A percentile compares a stretch with the other conserved stretches of the same genome.
These are phyloP conservation scores for Sinocyclocheilus anshuiensis DNA, from an alignment of 2,113 vertebrate species.

Conservation along the genomic window DNA sequence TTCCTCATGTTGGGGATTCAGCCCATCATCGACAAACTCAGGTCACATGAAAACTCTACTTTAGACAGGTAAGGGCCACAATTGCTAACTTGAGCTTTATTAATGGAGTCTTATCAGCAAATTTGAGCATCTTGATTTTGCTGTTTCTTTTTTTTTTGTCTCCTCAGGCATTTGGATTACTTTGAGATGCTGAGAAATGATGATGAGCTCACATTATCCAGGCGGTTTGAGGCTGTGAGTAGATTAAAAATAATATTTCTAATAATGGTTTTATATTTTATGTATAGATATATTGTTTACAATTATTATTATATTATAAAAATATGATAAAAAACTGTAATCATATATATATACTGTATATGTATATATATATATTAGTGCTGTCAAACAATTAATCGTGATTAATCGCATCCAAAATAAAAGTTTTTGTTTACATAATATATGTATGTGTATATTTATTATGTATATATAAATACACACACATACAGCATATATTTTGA, in stretches of 20 bases:
- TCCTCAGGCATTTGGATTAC: conserved; percentile 93
- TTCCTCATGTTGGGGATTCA: conserved; percentile 99
- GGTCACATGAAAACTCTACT: conserved; percentile 95
- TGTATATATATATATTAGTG: too few species aligned
- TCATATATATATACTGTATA: too few species aligned
- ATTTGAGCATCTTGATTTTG: neutral
- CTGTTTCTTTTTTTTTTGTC: conserved; percentile 2
- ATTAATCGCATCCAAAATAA: too few species aligned
- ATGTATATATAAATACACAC: too few species aligned
- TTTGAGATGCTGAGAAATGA: conserved; percentile 99
- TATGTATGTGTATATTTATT: too few species aligned
- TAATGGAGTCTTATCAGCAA: neutral
- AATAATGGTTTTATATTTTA: neutral
- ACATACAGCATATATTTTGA: too few species aligned
- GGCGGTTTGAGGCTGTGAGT: conserved; percentile 91
- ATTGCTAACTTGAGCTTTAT: neutral
- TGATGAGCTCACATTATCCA: conserved; percentile 94
- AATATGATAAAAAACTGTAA: neutral
- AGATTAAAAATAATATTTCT: neutral
- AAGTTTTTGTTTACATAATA: too few species aligned
- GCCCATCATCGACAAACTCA: conserved; percentile 95
- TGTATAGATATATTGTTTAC: neutral
- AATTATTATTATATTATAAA: neutral
- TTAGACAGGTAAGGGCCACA: conserved; percentile 86
- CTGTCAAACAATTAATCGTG: too few species aligned